These are phyloP conservation scores for Coptodon rendalli DNA, from an alignment of 2,113 vertebrate genomes.

Conservation along the genomic window DNA sequence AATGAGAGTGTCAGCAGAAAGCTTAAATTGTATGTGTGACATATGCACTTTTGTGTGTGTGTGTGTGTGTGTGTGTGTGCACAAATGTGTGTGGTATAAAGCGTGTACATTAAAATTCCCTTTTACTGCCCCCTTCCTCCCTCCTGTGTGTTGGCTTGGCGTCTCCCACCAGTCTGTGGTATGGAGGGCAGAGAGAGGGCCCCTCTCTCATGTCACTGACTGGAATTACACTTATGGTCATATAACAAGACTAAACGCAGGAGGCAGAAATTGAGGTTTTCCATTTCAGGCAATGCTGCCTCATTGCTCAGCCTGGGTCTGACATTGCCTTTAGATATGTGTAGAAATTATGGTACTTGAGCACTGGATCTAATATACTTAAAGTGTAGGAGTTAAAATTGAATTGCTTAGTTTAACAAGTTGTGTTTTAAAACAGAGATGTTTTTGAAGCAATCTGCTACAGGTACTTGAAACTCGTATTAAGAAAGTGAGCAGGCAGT, in stretches of 20 bases:
- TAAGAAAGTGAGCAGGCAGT: background rate
- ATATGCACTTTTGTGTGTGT: background rate
- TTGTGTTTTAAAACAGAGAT: background rate
- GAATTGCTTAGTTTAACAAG: background rate
- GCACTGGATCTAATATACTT: background rate
- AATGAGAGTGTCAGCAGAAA: conserved; percentile 33
- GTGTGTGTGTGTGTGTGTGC: background rate
- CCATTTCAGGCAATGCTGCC: background rate
- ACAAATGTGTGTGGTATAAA: background rate
- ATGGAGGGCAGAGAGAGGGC: conserved; percentile 49
- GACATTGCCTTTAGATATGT: background rate
- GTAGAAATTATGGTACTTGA: background rate
- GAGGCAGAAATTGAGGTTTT: conserved; percentile 26
- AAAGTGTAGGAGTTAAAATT: background rate
- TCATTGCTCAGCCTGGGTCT: background rate
- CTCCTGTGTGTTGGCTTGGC: conserved; percentile 11
- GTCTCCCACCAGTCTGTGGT: conserved; percentile 61
- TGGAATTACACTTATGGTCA: conserved; percentile 63
- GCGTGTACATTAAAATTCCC: conserved; percentile 39
- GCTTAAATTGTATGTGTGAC: conserved; percentile 36
- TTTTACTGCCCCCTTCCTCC: conserved; percentile 1
- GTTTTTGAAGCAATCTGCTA: background rate
- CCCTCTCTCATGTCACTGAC: conserved; percentile 52
- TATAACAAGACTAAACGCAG: conserved; percentile 50
- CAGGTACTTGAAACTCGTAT: background rate